Conservation (phyloP, 2,113 vertebrate genomes). For the Haemorhous mexicanus region DNA sequence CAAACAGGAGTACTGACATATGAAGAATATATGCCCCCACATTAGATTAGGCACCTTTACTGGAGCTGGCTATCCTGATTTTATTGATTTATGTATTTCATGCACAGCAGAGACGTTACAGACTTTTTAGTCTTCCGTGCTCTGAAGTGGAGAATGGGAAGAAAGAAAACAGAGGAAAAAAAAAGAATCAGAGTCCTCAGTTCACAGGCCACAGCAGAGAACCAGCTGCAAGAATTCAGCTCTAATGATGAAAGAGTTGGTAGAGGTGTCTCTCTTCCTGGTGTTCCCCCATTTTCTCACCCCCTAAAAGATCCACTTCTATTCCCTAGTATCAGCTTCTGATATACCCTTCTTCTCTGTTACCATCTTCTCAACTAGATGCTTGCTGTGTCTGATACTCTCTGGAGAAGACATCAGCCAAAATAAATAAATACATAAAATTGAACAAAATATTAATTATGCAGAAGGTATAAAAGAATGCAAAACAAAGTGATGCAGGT, state of each 20-base stretch:
- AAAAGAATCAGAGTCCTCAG: background rate
- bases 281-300: background rate
- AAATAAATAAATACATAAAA: constrained; percentile 31
- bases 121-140: background rate
- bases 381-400: background rate
- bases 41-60: background rate
- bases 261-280: background rate
- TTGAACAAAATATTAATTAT: constrained; percentile 35
- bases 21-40: background rate
- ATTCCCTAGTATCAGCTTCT: background rate
- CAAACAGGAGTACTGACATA: background rate
- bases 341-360: background rate
- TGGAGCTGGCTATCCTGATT: background rate
- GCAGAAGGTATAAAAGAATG: constrained; percentile 22
- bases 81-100: background rate
- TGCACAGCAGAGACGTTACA: background rate
- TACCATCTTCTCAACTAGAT: background rate
- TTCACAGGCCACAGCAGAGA: background rate
- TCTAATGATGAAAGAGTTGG: background rate
- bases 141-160: background rate
- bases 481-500: constrained; percentile 6
- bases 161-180: background rate
- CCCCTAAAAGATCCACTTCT: background rate
- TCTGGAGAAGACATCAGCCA: background rate
- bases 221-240: background rate